Conservation (phyloP, 2,888 invertebrate genomes). For the Patella depressa region DNA sequence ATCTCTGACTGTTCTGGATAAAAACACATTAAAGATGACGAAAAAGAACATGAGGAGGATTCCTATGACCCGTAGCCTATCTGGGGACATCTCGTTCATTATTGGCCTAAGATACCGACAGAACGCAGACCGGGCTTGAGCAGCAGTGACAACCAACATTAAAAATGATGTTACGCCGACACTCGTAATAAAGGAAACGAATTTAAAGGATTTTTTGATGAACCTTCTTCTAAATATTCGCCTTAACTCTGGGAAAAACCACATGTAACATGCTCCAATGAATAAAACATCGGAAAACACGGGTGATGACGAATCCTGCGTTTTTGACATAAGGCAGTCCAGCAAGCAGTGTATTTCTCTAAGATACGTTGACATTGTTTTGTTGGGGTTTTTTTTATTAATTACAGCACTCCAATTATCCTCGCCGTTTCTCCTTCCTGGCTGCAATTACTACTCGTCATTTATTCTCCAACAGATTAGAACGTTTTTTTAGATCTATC, state of each 20-base stretch:
- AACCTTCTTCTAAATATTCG: background rate
- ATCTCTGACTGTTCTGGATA: background rate
- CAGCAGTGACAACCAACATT: background rate
- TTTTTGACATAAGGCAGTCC: too few relatives aligned
- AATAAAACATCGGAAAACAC: background rate
- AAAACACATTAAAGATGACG: background rate
- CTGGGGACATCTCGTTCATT: background rate
- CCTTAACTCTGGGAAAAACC: background rate
- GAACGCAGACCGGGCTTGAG: background rate
- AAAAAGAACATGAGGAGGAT: background rate
- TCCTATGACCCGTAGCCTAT: background rate
- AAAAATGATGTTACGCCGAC: background rate
- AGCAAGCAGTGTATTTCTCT: too few relatives aligned
- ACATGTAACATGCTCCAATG: conserved; percentile 2
- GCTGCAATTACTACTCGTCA: too few relatives aligned
- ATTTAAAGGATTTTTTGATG: background rate
- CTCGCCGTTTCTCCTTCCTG: too few relatives aligned
- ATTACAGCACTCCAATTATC: too few relatives aligned
- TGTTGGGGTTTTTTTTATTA: too few relatives aligned
- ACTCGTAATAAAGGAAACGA: background rate
- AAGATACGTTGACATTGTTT: too few relatives aligned
- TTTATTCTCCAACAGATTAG: too few relatives aligned
- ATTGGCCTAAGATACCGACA: background rate
- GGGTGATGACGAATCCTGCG: background rate
- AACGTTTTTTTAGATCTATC: too few relatives aligned